Evolutionary conservation across 2,113 vertebrate genomes (phyloP).

Genomic region (Anoura caudifer): DNA sequence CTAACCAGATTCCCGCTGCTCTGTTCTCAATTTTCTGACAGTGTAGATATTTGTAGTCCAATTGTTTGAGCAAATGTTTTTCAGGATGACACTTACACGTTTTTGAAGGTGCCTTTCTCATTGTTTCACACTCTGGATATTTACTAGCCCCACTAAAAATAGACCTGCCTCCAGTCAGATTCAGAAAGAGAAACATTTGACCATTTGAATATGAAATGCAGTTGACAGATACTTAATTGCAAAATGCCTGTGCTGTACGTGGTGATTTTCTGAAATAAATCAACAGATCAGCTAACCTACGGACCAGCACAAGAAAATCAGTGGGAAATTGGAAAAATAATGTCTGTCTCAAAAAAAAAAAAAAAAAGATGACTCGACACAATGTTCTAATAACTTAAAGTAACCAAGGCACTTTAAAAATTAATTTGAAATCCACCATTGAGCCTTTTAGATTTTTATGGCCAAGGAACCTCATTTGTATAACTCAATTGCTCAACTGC

Average conservation of each 20-base stretch:
- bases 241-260: background rate
- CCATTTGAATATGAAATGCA: slow-evolving; percentile 10
- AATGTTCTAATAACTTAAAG: slow-evolving; percentile 38
- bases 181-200: background rate
- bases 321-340: slow-evolving; percentile 35
- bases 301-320: background rate
- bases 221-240: slow-evolving; percentile 6
- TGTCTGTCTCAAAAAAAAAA: slow-evolving; percentile 29
- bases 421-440: slow-evolving; percentile 54
- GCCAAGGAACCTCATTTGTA: slow-evolving; percentile 27
- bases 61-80: background rate
- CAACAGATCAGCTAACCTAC: background rate
- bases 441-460: slow-evolving; percentile 51
- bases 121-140: background rate
- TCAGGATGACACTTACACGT: background rate
- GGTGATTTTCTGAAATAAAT: slow-evolving; percentile 32
- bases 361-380: slow-evolving; percentile 32
- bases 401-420: slow-evolving; percentile 56
- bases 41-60: background rate
- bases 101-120: background rate
- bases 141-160: background rate
- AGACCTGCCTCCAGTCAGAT: background rate
- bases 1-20: background rate
- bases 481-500: slow-evolving; percentile 33
- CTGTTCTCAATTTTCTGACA: background rate